Evolutionary conservation across 64 coral and sea anemone genomes (phyloP).

Genomic region (Stylophora pistillata): DNA sequence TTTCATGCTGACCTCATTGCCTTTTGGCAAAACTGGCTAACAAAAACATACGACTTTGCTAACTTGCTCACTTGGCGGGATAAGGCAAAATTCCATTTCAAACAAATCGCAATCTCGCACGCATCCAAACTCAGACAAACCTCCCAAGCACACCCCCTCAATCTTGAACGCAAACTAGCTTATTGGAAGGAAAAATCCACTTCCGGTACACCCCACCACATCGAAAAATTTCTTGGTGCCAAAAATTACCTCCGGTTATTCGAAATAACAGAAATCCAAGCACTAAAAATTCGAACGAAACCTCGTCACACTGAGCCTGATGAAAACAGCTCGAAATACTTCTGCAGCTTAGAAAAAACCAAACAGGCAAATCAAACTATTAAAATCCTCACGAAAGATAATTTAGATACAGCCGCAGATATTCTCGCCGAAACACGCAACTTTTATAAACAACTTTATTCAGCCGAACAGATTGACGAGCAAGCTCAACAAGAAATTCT

Average conservation of each 20-base stretch:
- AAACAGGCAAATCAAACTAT: no score
- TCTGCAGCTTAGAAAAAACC: conserved; percentile 15
- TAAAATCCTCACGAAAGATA: conserved; percentile 10
- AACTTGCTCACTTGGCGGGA: conserved; percentile 24
- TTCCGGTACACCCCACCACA: background rate
- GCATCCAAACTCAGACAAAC: background rate
- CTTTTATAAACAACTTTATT: conserved; percentile 22
- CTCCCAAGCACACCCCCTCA: background rate
- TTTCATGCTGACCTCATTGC: background rate
- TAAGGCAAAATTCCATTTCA: conserved; percentile 30
- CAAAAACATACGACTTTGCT: background rate
- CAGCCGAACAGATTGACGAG: background rate
- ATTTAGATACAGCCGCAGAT: background rate
- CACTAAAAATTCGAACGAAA: conserved; percentile 5
- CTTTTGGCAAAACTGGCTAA: background rate
- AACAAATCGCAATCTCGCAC: background rate
- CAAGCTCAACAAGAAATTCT: background rate
- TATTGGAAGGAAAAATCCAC: background rate
- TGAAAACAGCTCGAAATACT: conserved; percentile 25
- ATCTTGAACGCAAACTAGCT: background rate
- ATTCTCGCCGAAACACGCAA: conserved; percentile 17
- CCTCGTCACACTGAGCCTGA: background rate
- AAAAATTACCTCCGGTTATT: no score
- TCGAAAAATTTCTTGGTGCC: no score
- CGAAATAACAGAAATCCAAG: no score